These are phyloP conservation scores for Globodera ellingtonae DNA, from an alignment of 1,140 invertebrate species.

Conservation along the genomic window DNA sequence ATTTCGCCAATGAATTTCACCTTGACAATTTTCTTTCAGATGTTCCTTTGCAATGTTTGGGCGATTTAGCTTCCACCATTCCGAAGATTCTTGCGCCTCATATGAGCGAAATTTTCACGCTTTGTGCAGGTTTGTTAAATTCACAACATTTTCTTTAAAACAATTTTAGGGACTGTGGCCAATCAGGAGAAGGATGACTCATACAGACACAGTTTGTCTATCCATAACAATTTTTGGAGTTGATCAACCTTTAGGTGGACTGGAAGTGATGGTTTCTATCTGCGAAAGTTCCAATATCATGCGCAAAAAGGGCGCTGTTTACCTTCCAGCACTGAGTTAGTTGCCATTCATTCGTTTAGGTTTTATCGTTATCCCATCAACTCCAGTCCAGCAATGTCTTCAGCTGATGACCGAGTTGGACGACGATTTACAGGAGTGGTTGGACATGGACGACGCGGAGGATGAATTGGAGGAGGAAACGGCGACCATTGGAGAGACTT, in stretches of 20 bases:
- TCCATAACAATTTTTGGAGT: neutral
- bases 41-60: slow-evolving; percentile 82
- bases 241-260: slow-evolving; percentile 66
- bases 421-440: slow-evolving; percentile 83
- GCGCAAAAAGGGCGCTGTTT: slow-evolving; percentile 79
- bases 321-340: slow-evolving; percentile 72
- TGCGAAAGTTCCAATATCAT: slow-evolving; percentile 94
- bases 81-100: slow-evolving; percentile 88
- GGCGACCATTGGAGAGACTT: slow-evolving; percentile 90
- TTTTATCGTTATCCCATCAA: neutral
- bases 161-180: slow-evolving; percentile 69
- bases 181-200: slow-evolving; percentile 78
- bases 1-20: slow-evolving; percentile 75
- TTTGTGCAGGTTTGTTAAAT: slow-evolving; percentile 70
- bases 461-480: slow-evolving; percentile 86
- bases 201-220: slow-evolving; percentile 77
- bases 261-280: slow-evolving; percentile 91
- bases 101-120: slow-evolving; percentile 81
- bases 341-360: neutral
- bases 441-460: slow-evolving; percentile 74
- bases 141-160: neutral
- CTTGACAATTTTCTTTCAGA: neutral
- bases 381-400: slow-evolving; percentile 78
- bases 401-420: slow-evolving; percentile 91
- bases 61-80: slow-evolving; percentile 87